A percentile compares a stretch with the other conserved stretches of the same genome.
Evolutionary conservation across 2,113 vertebrate genomes (phyloP).

Genomic region (Cacatua alba): DNA sequence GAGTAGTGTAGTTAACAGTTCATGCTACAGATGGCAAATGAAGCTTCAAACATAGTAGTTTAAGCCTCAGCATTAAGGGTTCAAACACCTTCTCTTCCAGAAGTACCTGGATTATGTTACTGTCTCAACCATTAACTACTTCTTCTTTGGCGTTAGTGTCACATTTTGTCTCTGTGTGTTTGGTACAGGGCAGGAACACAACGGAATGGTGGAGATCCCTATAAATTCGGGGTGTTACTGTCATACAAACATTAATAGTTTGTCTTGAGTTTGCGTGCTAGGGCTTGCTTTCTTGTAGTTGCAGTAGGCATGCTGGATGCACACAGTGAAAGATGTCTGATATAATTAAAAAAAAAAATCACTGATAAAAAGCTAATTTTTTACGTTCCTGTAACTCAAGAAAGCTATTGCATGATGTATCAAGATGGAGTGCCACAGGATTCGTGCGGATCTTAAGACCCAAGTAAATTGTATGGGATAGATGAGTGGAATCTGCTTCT

Average conservation of each 20-base stretch:
- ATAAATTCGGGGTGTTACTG: background rate
- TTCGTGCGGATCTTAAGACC: background rate
- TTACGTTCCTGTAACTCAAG: background rate
- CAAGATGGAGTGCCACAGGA: background rate
- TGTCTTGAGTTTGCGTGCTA: background rate
- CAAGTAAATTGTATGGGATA: background rate
- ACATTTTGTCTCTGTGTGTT: background rate
- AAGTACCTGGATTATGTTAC: background rate
- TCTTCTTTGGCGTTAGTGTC: background rate
- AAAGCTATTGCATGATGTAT: background rate
- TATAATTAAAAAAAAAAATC: background rate
- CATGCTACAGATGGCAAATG: fast-evolving
- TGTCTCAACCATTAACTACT: background rate
- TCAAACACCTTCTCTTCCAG: background rate
- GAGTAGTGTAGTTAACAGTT: background rate
- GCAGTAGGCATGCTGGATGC: background rate
- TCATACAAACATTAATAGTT: background rate
- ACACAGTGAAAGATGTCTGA: background rate
- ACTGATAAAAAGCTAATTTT: background rate
- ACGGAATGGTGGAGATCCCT: background rate
- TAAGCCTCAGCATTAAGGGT: background rate
- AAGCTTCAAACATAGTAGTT: background rate
- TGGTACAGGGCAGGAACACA: background rate
- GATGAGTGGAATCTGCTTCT: background rate
- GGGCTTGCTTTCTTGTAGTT: background rate